phyloP scores from a whole-genome alignment of 2,113 vertebrate species.

The Donacobius atricapilla region DNA sequence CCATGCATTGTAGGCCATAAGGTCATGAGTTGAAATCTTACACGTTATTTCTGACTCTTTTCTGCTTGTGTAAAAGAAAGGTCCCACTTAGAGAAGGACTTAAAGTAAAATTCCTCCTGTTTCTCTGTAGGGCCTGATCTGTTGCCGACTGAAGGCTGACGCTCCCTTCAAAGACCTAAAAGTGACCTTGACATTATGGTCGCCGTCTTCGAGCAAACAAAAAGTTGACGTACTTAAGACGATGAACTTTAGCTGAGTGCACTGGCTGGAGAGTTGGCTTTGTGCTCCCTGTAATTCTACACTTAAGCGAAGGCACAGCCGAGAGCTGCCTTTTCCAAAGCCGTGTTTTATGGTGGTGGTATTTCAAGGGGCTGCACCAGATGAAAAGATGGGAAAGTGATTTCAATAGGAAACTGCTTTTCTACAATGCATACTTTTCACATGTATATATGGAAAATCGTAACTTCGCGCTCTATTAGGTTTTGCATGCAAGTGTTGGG shows the following conservation, averaged over 20 bases:
- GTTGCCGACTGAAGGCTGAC: background rate
- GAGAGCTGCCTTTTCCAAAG: slow-evolving; percentile 1
- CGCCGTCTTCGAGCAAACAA: background rate
- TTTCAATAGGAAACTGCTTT: background rate
- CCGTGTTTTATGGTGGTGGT: background rate
- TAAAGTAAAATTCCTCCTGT: background rate
- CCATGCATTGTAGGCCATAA: background rate
- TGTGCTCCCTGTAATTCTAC: background rate
- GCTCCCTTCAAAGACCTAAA: background rate
- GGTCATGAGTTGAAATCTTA: background rate
- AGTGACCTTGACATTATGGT: slow-evolving; percentile 3
- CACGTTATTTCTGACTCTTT: rapidly evolving
- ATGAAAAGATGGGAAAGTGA: slow-evolving; percentile 27
- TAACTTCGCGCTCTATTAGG: slow-evolving; percentile 10
- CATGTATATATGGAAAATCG: slow-evolving; percentile 37
- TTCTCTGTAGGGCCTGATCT: background rate
- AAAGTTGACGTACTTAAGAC: background rate
- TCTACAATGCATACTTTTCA: background rate
- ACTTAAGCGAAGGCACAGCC: background rate
- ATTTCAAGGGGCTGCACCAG: slow-evolving; percentile 1
- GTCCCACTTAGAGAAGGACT: rapidly evolving
- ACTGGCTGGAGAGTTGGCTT: background rate
- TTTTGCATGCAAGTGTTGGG: slow-evolving; percentile 30
- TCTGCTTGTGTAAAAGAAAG: background rate
- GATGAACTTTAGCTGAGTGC: slow-evolving; percentile 16